phyloP scores from a whole-genome alignment of 2,888 invertebrate species.

The Pegoplata infirma region DNA sequence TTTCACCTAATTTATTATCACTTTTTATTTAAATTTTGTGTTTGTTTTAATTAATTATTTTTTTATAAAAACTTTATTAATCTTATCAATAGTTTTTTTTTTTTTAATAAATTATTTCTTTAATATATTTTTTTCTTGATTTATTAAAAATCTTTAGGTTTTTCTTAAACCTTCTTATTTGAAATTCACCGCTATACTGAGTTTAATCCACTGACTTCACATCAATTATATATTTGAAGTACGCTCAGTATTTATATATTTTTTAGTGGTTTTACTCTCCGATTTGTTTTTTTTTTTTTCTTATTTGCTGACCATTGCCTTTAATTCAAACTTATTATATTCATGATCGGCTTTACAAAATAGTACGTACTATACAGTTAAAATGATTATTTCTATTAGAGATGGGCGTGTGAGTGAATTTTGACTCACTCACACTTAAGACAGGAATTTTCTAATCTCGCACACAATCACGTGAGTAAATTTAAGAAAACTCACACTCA shows the following conservation, averaged over 20 bases:
- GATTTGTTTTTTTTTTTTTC: neutral
- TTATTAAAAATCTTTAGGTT: neutral
- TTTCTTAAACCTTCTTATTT: conserved; percentile 51
- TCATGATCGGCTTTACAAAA: neutral
- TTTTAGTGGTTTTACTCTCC: neutral
- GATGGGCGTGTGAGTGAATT: too few relatives aligned
- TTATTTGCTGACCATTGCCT: conserved; percentile 3
- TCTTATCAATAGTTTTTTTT: neutral
- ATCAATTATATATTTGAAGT: conserved; percentile 66
- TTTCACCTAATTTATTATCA: neutral
- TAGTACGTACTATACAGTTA: neutral
- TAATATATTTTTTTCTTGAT: conserved; percentile 19
- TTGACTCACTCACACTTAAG: too few relatives aligned
- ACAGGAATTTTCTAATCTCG: too few relatives aligned
- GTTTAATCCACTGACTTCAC: conserved; percentile 62
- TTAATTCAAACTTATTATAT: conserved; percentile 12
- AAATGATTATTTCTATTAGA: neutral
- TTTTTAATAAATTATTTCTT: neutral
- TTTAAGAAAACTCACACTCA: too few relatives aligned
- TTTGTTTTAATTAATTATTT: neutral
- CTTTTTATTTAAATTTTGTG: neutral
- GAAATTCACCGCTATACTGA: conserved; percentile 69
- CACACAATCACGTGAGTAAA: too few relatives aligned
- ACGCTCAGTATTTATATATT: neutral
- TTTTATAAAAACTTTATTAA: neutral